Conservation (phyloP, 1,140 invertebrate genomes). For the honey bee (Apis mellifera) region Amel_HAv3.1 CM009941.2:14325501-14326000, state of each 20-base stretch:
- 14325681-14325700: background rate
- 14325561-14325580: fast-evolving
- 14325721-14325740: background rate
- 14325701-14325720: background rate
- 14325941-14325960: background rate
- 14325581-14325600: too few species aligned
- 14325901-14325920: background rate
- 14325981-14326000: too few species aligned
- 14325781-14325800: background rate
- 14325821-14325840: background rate
- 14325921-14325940: background rate
- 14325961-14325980: background rate
- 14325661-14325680: background rate
- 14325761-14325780: background rate
- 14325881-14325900: background rate
- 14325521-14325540: background rate
- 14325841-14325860: too few species aligned
- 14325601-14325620: background rate
- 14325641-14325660: background rate
- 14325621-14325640: background rate
- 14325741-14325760: background rate
- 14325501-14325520: background rate
- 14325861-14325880: too few species aligned
- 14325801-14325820: background rate
- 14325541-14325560: fast-evolving